Conservation (phyloP, 2,113 vertebrate species). For the Tachycineta bicolor region DNA sequence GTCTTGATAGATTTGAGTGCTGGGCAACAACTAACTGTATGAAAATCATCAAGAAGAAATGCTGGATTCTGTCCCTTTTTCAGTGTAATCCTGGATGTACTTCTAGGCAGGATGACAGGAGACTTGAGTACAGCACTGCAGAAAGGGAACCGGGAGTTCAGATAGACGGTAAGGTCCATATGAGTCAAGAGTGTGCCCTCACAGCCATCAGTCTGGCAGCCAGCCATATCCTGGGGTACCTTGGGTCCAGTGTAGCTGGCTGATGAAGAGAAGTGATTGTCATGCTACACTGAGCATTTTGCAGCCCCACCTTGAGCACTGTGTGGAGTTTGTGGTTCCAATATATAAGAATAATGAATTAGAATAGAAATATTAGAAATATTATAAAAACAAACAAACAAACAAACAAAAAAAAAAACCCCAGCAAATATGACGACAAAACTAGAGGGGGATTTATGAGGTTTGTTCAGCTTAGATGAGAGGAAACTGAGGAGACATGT, state of each 20-base stretch:
- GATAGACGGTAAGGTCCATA: neutral
- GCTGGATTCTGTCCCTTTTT: neutral
- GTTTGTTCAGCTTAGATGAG: neutral
- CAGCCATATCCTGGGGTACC: neutral
- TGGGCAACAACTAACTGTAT: neutral
- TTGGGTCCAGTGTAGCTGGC: neutral
- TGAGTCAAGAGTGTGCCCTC: neutral
- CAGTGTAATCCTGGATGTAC: neutral
- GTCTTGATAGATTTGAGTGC: too few relatives aligned
- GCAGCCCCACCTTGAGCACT: neutral
- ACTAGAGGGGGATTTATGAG: neutral
- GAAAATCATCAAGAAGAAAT: neutral
- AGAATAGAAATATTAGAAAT: neutral
- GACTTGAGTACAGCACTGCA: neutral
- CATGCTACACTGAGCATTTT: rapidly evolving
- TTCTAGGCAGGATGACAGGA: rapidly evolving
- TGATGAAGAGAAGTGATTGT: neutral
- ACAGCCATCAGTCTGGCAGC: neutral
- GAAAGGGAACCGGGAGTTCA: neutral
- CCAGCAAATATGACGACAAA: neutral
- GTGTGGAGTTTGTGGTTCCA: neutral
- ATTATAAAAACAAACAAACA: too few relatives aligned
- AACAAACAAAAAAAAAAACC: too few relatives aligned
- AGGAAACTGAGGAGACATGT: neutral
- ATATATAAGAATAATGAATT: neutral